Evolutionary conservation across 2,113 vertebrate species (phyloP).

Genomic region (Regulus satrapa): DNA sequence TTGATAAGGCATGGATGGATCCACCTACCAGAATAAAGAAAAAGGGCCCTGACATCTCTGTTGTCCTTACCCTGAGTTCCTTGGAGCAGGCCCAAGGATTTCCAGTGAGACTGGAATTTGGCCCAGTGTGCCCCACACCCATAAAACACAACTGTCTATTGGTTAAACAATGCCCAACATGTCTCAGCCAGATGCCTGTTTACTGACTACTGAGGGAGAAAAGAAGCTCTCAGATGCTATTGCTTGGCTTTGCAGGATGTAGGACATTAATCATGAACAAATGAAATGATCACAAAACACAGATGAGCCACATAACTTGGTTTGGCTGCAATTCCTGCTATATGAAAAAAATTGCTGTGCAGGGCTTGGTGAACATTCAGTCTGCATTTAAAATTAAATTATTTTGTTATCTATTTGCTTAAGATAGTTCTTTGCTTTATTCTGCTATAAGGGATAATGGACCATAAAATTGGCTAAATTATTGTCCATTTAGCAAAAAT

Average conservation of each 20-base stretch:
- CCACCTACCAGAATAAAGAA: not conserved
- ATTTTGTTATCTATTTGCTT: not conserved
- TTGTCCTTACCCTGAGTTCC: not conserved
- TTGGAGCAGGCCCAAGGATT: constrained; percentile 5
- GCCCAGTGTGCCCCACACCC: constrained; percentile 23
- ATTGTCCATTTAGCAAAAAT: not conserved
- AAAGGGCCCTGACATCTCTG: accelerated
- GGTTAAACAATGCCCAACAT: constrained; percentile 34
- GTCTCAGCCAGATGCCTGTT: constrained; percentile 44
- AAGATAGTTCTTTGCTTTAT: not conserved
- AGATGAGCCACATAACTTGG: constrained; percentile 1
- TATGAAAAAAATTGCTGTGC: not conserved
- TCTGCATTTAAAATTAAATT: not conserved
- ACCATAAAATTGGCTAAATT: not conserved
- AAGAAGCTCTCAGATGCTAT: not conserved
- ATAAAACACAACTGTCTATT: constrained; percentile 44
- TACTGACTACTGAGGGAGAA: not conserved
- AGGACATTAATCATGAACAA: constrained; percentile 31
- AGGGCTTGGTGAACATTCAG: not conserved
- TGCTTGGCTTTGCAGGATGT: constrained; percentile 26
- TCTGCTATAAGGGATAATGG: not conserved
- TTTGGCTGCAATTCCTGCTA: not conserved
- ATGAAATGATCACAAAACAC: not conserved
- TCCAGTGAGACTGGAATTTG: constrained; percentile 43
- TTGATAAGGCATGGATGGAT: not conserved